These are phyloP conservation scores for Diadema setosum DNA, from an alignment of 35 echinoderm and acorn worm genomes.

Conservation along the genomic window DNA sequence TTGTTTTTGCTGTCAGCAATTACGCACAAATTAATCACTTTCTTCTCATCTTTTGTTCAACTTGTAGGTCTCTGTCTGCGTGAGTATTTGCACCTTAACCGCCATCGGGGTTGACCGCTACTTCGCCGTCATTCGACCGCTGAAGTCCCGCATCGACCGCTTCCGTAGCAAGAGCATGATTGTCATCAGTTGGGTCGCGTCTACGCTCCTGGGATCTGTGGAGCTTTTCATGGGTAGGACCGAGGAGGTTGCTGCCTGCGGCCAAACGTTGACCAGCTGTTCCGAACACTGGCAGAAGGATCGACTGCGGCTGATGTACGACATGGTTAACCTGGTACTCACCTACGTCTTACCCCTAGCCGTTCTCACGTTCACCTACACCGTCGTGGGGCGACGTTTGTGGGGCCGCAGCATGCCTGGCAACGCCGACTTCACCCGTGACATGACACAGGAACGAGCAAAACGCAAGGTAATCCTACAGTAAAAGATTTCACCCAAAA, in stretches of 20 bases:
- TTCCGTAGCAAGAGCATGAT: conserved; percentile 58
- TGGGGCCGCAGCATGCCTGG: conserved; percentile 85
- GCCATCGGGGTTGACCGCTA: conserved; percentile 80
- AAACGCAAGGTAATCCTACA: conserved; percentile 66
- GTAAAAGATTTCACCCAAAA: no score
- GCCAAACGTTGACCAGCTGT: background rate
- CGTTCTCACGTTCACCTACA: conserved; percentile 74
- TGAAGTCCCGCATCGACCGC: conserved; percentile 45
- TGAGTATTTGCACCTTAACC: conserved; percentile 72
- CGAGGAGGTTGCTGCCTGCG: background rate
- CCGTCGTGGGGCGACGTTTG: conserved; percentile 51
- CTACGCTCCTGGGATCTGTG: conserved; percentile 36
- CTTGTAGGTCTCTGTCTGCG: conserved; percentile 63
- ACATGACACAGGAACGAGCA: conserved; percentile 50
- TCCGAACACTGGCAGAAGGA: conserved; percentile 36
- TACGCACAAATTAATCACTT: no score
- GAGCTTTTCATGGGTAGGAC: conserved; percentile 42
- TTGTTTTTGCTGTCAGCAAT: no score
- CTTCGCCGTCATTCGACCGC: conserved; percentile 69
- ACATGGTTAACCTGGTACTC: conserved; percentile 48
- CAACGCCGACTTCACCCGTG: conserved; percentile 74
- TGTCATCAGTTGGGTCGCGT: conserved; percentile 57
- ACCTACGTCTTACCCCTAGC: conserved; percentile 51
- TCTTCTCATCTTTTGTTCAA: background rate
- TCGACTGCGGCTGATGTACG: conserved; percentile 42